These are phyloP conservation scores for Solea solea DNA, from an alignment of 2,113 vertebrate genomes.

Conservation along the genomic window DNA sequence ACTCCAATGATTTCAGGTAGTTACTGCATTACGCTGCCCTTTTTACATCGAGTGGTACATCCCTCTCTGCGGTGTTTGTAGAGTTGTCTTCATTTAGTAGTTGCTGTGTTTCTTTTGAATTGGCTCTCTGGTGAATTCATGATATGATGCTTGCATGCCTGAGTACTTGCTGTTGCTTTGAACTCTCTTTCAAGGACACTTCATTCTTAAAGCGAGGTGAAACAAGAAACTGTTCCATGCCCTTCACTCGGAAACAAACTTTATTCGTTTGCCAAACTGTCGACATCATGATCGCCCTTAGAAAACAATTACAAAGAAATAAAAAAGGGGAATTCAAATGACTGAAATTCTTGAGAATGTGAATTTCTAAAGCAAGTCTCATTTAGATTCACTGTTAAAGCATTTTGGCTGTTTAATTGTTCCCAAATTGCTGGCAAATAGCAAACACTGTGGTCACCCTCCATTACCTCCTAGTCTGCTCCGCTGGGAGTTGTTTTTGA, in stretches of 20 bases:
- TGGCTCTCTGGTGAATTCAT: not conserved
- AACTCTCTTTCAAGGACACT: not conserved
- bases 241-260: slow-evolving; percentile 13
- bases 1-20: slow-evolving; percentile 12
- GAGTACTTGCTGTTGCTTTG: not conserved
- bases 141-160: not conserved
- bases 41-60: not conserved
- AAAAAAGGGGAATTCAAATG: slow-evolving; percentile 2
- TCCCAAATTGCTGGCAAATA: slow-evolving; percentile 42
- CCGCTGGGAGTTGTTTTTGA: slow-evolving; percentile 45
- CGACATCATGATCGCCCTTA: not conserved
- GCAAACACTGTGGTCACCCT: slow-evolving; percentile 45
- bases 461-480: slow-evolving; percentile 48
- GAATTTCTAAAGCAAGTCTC: slow-evolving; percentile 10
- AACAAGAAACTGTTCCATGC: slow-evolving; percentile 12
- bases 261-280: not conserved
- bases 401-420: slow-evolving; percentile 46
- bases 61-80: not conserved
- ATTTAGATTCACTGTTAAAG: slow-evolving; percentile 25
- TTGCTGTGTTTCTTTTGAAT: not conserved
- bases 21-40: slow-evolving; percentile 15
- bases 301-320: not conserved
- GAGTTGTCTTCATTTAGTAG: not conserved
- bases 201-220: not conserved
- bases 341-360: slow-evolving; percentile 21